These are phyloP conservation scores for Pampus argenteus DNA, from an alignment of 2,797 vertebrate species.

Conservation along the genomic window DNA sequence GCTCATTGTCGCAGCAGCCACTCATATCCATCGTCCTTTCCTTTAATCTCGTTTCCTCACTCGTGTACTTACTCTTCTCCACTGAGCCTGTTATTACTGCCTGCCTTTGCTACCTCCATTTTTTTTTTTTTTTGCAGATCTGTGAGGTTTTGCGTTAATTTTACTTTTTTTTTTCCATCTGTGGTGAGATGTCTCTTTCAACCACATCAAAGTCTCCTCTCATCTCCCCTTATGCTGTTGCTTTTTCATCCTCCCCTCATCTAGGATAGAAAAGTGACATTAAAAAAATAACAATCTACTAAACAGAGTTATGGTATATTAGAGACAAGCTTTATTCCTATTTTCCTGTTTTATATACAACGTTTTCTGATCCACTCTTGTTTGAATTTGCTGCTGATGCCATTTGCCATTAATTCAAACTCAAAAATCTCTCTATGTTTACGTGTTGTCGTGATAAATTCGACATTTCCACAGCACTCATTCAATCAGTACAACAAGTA, in stretches of 20 bases:
- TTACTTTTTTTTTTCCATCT: not conserved
- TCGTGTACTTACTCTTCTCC: constrained; percentile 8
- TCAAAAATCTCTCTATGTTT: not conserved
- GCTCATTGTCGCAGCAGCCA: constrained; percentile 54
- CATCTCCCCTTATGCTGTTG: not conserved
- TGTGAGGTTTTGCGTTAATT: not conserved
- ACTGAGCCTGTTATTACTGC: not conserved
- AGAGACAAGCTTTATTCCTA: not conserved
- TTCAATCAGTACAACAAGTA: not conserved
- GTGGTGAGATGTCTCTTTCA: not conserved
- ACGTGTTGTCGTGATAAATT: not conserved
- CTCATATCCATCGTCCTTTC: constrained; percentile 35
- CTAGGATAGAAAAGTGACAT: not conserved
- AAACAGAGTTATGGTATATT: too few relatives aligned
- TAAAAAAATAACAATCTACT: not conserved
- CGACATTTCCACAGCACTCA: not conserved
- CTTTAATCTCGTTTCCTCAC: constrained; percentile 55
- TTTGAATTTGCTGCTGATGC: too few relatives aligned
- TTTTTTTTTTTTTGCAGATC: not conserved
- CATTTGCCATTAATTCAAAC: not conserved
- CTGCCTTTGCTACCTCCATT: not conserved
- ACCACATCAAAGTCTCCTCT: constrained; percentile 24
- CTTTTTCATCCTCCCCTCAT: not conserved
- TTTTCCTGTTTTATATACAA: not conserved
- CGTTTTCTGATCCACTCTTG: too few relatives aligned